Conservation (phyloP, 2,113 vertebrate species). For the Sylvia atricapilla region DNA sequence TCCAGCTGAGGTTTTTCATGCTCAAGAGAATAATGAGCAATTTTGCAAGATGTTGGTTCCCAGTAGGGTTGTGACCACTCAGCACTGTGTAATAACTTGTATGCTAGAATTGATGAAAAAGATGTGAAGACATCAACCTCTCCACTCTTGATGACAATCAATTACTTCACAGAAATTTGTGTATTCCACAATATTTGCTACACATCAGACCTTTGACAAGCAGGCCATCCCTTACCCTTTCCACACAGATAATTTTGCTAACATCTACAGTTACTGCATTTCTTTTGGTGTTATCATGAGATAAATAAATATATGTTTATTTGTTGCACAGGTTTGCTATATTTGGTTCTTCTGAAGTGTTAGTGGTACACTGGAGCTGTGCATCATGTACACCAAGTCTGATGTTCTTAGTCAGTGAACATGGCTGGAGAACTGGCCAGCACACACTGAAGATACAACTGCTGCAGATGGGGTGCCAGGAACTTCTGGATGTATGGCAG, state of each 20-base stretch:
- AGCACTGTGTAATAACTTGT: background rate
- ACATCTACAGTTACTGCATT: background rate
- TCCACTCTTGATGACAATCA: background rate
- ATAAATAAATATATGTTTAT: background rate
- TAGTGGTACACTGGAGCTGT: background rate
- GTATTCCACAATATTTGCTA: background rate
- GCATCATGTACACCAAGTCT: background rate
- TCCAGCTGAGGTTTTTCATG: background rate
- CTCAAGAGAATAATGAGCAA: slow-evolving; percentile 30
- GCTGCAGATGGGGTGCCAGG: background rate
- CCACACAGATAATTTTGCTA: background rate
- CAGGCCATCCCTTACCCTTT: background rate
- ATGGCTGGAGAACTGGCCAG: background rate
- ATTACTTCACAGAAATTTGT: background rate
- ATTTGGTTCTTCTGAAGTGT: background rate
- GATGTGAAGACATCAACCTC: background rate
- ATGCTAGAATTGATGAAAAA: background rate
- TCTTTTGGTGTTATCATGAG: background rate
- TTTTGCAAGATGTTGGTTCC: background rate
- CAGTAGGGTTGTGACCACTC: slow-evolving; percentile 1
- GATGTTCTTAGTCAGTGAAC: background rate
- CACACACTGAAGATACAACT: background rate
- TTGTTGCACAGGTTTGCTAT: background rate
- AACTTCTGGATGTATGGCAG: background rate
- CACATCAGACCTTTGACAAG: background rate